Evolutionary conservation across 2,888 invertebrate species (phyloP).

Genomic region (Chironomus tentans): DNA sequence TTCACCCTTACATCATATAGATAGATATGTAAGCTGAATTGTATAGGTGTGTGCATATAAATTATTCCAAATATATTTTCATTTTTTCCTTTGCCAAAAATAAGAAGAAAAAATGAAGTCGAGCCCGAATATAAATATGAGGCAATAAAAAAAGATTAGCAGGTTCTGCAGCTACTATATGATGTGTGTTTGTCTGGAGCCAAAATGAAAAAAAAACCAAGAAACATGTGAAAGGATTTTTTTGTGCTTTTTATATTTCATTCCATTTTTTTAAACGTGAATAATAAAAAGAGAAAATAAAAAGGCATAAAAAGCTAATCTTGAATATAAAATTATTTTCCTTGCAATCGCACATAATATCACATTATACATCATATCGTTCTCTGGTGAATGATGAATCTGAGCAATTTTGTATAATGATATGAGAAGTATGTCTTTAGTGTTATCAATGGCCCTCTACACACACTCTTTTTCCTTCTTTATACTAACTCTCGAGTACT

Average conservation of each 20-base stretch:
- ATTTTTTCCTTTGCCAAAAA: not conserved
- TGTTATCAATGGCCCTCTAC: conserved; percentile 15
- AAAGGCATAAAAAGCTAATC: conserved; percentile 22
- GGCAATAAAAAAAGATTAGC: conserved; percentile 27
- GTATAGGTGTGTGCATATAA: not conserved
- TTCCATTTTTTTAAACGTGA: not conserved
- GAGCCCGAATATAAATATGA: conserved; percentile 23
- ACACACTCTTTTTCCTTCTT: not conserved
- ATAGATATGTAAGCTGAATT: not conserved
- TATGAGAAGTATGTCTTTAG: conserved; percentile 16
- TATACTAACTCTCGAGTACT: not conserved
- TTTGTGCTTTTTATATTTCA: not conserved
- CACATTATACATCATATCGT: not conserved
- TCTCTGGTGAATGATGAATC: conserved; percentile 13
- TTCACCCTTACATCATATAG: conserved; percentile 3
- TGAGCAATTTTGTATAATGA: conserved; percentile 1
- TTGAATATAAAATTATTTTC: conserved; percentile 19
- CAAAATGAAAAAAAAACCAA: too few relatives aligned
- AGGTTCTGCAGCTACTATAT: not conserved
- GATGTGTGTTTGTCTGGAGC: too few relatives aligned
- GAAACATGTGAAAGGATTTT: not conserved
- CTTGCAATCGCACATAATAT: too few relatives aligned
- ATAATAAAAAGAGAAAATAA: not conserved
- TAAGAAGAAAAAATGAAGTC: not conserved
- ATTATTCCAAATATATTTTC: conserved; percentile 4